These are phyloP conservation scores for Lepeophtheirus nordmannii DNA, from an alignment of 2,888 invertebrate genomes.

Conservation along the genomic window DNA sequence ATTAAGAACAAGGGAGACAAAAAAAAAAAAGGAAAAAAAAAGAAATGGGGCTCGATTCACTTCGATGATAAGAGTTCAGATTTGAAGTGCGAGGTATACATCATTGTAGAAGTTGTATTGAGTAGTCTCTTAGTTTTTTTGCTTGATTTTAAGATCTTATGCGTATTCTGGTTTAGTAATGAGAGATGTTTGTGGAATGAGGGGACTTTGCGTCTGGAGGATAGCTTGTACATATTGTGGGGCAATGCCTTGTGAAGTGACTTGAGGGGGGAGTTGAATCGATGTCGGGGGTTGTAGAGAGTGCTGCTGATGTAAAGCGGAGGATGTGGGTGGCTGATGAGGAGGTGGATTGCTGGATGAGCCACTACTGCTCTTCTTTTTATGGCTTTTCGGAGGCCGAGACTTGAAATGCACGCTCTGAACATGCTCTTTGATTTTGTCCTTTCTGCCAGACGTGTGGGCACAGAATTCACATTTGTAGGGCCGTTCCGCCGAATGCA, in stretches of 20 bases:
- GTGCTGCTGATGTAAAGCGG: neutral
- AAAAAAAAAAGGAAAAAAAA: too few species aligned
- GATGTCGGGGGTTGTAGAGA: neutral
- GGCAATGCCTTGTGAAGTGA: neutral
- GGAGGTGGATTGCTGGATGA: neutral
- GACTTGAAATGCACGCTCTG: constrained; percentile 14
- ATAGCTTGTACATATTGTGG: neutral
- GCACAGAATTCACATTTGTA: constrained; percentile 13
- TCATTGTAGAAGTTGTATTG: too few species aligned
- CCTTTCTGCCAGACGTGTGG: constrained; percentile 13
- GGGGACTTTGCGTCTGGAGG: neutral
- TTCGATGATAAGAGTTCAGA: too few species aligned
- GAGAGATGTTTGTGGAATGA: constrained; percentile 4
- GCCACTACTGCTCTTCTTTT: neutral
- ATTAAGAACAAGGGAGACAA: too few species aligned
- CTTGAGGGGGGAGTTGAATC: constrained; percentile 3
- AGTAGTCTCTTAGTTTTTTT: too few species aligned
- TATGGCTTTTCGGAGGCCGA: neutral
- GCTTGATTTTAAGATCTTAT: neutral
- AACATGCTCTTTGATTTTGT: constrained; percentile 18
- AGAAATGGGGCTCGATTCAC: too few species aligned
- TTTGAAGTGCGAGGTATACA: too few species aligned
- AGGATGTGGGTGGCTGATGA: neutral
- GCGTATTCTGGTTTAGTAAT: constrained; percentile 1
- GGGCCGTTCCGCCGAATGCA: constrained; percentile 8